phyloP scores from a whole-genome alignment of 1,140 invertebrate genomes.

The Hyles euphorbiae region DNA sequence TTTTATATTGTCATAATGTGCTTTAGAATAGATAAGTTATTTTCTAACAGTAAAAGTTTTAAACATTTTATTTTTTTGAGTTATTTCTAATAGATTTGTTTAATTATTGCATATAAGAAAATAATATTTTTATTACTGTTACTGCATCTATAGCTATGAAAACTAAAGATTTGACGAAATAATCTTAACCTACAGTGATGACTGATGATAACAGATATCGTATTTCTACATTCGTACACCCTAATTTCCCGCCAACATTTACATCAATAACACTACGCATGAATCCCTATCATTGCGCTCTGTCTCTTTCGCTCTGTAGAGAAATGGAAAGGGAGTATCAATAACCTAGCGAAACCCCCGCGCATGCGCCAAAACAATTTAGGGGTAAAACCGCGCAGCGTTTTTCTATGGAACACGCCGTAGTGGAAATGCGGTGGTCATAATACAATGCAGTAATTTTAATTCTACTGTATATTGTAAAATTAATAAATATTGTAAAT shows the following conservation, averaged over 20 bases:
- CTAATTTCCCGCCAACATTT: slow-evolving; percentile 41
- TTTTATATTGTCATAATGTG: neutral
- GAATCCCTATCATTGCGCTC: slow-evolving; percentile 29
- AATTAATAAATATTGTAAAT: slow-evolving; percentile 17
- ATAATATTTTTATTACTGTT: no score
- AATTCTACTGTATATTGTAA: slow-evolving; percentile 16
- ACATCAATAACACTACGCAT: slow-evolving; percentile 71
- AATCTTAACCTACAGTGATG: no score
- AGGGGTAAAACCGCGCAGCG: slow-evolving; percentile 11
- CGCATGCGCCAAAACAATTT: slow-evolving; percentile 49
- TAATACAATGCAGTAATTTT: slow-evolving; percentile 13
- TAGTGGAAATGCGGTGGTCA: slow-evolving; percentile 21
- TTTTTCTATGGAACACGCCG: slow-evolving; percentile 12
- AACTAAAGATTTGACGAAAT: no score
- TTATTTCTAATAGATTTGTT: no score
- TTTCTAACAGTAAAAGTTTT: neutral
- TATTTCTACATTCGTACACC: neutral
- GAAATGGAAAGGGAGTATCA: slow-evolving; percentile 31
- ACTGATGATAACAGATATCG: no score
- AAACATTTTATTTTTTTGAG: no score
- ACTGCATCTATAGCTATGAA: no score
- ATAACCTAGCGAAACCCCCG: slow-evolving; percentile 48
- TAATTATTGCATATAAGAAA: no score
- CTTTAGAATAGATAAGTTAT: neutral
- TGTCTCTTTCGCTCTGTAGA: slow-evolving; percentile 30